Conservation (phyloP, 2,113 vertebrate genomes). For the Psittacus erithacus region DNA sequence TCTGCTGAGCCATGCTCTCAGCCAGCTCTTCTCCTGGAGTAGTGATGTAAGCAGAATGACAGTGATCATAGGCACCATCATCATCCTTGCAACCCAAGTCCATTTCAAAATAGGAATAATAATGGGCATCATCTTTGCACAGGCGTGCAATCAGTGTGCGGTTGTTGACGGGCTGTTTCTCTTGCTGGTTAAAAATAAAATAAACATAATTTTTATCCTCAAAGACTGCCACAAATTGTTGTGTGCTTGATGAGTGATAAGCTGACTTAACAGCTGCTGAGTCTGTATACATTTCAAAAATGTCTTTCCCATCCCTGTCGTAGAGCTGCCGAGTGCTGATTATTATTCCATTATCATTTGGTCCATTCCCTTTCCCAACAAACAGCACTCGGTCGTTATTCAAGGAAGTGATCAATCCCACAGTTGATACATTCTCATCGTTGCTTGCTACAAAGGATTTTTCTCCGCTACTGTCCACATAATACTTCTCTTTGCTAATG, state of each 20-base stretch:
- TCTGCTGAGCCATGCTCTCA: conserved; percentile 55
- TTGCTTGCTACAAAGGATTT: conserved; percentile 94
- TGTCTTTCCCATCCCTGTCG: conserved; percentile 76
- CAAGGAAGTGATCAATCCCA: conserved; percentile 86
- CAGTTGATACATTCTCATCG: conserved; percentile 85
- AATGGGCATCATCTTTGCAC: conserved; percentile 85
- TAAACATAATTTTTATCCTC: conserved; percentile 84
- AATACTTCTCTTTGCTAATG: conserved; percentile 79
- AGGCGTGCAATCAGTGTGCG: conserved; percentile 88
- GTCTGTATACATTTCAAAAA: conserved; percentile 92
- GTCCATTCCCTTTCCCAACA: conserved; percentile 92
- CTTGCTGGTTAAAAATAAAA: conserved; percentile 91
- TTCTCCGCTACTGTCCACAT: conserved; percentile 88
- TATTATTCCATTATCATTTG: conserved; percentile 90
- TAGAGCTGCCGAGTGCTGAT: conserved; percentile 92
- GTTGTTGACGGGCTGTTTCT: conserved; percentile 80
- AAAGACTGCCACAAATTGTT: conserved; percentile 83
- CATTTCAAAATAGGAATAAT: conserved; percentile 96
- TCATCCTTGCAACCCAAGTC: conserved; percentile 84
- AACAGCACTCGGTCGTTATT: conserved; percentile 77
- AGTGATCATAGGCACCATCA: conserved; percentile 77
- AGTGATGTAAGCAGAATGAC: conserved; percentile 82
- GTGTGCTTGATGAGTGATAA: conserved; percentile 79
- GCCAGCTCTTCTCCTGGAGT: conserved; percentile 74
- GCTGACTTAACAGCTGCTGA: conserved; percentile 83